Base-by-base conservation (phyloP, 2,113 vertebrate species). In the Pluvianellus socialis region DNA sequence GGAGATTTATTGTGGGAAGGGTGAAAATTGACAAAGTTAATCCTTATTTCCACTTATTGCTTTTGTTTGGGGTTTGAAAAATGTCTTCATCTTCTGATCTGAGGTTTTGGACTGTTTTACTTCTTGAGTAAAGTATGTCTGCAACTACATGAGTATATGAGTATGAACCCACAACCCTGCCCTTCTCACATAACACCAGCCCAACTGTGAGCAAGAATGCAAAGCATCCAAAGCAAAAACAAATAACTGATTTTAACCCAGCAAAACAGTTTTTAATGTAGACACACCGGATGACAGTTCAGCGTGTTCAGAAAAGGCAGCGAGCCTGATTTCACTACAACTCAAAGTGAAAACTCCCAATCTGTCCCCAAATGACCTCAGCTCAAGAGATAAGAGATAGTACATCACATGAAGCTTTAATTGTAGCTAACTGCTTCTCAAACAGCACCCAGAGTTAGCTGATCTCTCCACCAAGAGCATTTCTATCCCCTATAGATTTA, bases 141-240 rank as follows among this genome's bases (percentile, higher is more conserved):
- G 81, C 56, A 84, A 7, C 77, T 90, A 50, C 80, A 86, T 22
- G 59, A 93, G 59, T 73, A 17, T 75, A 68, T 22, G 89, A 94
- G 75, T 47, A 47, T 24, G 63, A 92, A 63, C n/a, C 91, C 91
- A 88, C 74, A 96, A 66, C 67, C 87, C 81, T 96, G 90, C 93
- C 93, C 91, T 91, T 91, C 93, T 97, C 95, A 80, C 74, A 79
- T 95, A 90, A 90, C 92, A 95, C 66, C 71, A 87, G 26, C 59
- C 92, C 95, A 95, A 92, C 96, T 82, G 74, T 93, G 94, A 96
- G 94, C 94, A 97, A 77, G 94, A 96, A 97, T 96, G 91, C 91
- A 82, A 97, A 94, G 63, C 90, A 96, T 94, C 67, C 95, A 88
- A 85, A 95, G 87, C 81, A 95, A 97, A 97, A 95, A 90, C 81